phyloP scores from a whole-genome alignment of 2,888 invertebrate genomes.

The Atrina japonica region DNA sequence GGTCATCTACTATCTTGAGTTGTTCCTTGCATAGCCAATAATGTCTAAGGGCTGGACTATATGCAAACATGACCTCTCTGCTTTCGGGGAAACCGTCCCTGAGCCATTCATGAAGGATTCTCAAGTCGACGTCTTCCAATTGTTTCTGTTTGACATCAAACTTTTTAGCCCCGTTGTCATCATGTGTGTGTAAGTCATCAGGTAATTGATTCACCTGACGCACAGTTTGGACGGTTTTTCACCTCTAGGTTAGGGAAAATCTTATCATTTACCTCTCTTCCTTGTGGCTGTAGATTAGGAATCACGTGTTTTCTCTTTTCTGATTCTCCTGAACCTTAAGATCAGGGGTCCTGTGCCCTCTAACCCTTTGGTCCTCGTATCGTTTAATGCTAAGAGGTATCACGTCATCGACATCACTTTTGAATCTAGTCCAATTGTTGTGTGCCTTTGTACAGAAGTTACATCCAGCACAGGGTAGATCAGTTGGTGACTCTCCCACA shows the following conservation, averaged over 20 bases:
- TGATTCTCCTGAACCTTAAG: background rate
- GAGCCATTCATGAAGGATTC: background rate
- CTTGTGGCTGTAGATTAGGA: too few species aligned
- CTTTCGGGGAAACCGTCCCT: background rate
- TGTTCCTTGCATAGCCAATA: background rate
- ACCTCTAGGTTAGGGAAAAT: too few species aligned
- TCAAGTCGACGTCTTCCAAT: background rate
- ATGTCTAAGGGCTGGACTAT: conserved; percentile 3
- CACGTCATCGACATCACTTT: conserved; percentile 6
- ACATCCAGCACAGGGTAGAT: conserved; percentile 8
- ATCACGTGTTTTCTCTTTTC: too few species aligned
- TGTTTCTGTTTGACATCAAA: conserved; percentile 15
- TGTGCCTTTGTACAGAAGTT: background rate
- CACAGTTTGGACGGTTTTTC: too few species aligned
- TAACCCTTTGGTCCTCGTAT: background rate
- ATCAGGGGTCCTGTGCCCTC: conserved; percentile 4
- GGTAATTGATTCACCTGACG: too few species aligned
- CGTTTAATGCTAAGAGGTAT: conserved; percentile 2
- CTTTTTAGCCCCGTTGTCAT: too few species aligned
- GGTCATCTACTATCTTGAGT: background rate
- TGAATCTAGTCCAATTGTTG: background rate
- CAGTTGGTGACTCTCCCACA: background rate
- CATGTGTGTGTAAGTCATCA: too few species aligned
- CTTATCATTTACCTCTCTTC: too few species aligned
- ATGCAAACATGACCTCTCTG: background rate